A percentile compares a stretch with the other conserved stretches of the same genome.
These are phyloP conservation scores for Nerophis lumbriciformis DNA, from an alignment of 2,113 vertebrate species.

Conservation along the genomic window DNA sequence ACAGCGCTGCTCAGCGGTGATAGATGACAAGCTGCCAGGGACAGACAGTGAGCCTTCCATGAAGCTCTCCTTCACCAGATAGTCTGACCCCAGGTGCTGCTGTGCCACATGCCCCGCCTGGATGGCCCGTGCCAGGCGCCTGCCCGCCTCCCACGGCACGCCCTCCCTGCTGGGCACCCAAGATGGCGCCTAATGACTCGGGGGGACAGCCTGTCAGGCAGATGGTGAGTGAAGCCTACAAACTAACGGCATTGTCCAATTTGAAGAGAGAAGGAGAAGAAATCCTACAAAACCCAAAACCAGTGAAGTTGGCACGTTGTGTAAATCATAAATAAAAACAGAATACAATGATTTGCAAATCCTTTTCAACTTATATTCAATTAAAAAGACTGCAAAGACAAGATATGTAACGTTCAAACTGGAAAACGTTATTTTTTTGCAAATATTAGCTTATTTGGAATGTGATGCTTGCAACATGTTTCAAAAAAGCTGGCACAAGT, in stretches of 20 bases:
- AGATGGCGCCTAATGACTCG: conserved; percentile 58
- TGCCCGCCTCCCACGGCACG: conserved; percentile 15
- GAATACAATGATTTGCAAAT: too few relatives aligned
- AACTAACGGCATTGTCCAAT: conserved; percentile 23
- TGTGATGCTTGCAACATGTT: too few relatives aligned
- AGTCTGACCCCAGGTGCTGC: conserved; percentile 66
- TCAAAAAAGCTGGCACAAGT: too few relatives aligned
- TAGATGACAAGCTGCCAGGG: conserved; percentile 76
- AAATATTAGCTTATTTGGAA: too few relatives aligned
- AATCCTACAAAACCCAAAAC: too few relatives aligned
- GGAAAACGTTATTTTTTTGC: too few relatives aligned
- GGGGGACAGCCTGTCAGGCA: conserved; percentile 53
- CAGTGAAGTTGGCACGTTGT: too few relatives aligned
- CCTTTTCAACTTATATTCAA: too few relatives aligned
- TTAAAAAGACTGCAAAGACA: too few relatives aligned
- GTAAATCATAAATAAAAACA: too few relatives aligned
- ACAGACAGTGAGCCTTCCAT: conserved; percentile 76
- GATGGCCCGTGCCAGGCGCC: conserved; percentile 45
- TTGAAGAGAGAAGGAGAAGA: neutral
- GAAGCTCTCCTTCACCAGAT: conserved; percentile 70
- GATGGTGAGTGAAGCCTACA: conserved; percentile 53
- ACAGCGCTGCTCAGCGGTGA: conserved; percentile 73
- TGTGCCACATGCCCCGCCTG: conserved; percentile 66
- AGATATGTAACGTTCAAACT: too few relatives aligned
- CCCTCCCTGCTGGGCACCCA: conserved; percentile 40